These are phyloP conservation scores for Brachyistius frenatus DNA, from an alignment of 2,113 vertebrate species.

Conservation along the genomic window DNA sequence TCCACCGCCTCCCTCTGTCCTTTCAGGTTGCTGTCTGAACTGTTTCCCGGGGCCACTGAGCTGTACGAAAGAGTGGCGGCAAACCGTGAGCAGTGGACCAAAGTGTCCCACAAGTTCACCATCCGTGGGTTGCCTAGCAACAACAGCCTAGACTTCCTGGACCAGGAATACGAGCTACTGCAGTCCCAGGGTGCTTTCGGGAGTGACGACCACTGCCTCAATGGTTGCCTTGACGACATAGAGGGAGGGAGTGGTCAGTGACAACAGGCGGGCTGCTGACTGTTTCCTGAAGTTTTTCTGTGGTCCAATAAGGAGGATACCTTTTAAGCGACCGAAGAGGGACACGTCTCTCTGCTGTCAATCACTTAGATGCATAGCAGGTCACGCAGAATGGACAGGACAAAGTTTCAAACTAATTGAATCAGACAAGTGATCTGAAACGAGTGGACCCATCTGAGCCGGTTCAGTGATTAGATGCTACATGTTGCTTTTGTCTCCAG, in stretches of 20 bases:
- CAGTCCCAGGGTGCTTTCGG: slow-evolving; percentile 85
- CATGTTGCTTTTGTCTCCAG: slow-evolving; percentile 68
- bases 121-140: slow-evolving; percentile 96
- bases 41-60: slow-evolving; percentile 90
- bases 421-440: slow-evolving; percentile 58
- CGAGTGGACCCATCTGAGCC: slow-evolving; percentile 53
- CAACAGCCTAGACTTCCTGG: slow-evolving; percentile 98
- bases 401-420: slow-evolving; percentile 57
- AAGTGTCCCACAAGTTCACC: slow-evolving; percentile 97
- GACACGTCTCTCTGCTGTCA: slow-evolving; percentile 69
- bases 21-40: slow-evolving; percentile 92
- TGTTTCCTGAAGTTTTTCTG: slow-evolving; percentile 54
- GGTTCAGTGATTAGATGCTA: slow-evolving; percentile 67
- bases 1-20: slow-evolving; percentile 7
- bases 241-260: slow-evolving; percentile 75
- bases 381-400: slow-evolving; percentile 54
- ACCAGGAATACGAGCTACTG: slow-evolving; percentile 94
- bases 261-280: slow-evolving; percentile 23
- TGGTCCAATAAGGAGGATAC: slow-evolving; percentile 64
- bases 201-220: slow-evolving; percentile 85
- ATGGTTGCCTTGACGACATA: slow-evolving; percentile 89
- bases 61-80: slow-evolving; percentile 93
- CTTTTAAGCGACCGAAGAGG: slow-evolving; percentile 65
- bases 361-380: slow-evolving; percentile 67
- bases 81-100: slow-evolving; percentile 96